These are phyloP conservation scores for Poecile atricapillus DNA, from an alignment of 2,113 vertebrate genomes.

Conservation along the genomic window DNA sequence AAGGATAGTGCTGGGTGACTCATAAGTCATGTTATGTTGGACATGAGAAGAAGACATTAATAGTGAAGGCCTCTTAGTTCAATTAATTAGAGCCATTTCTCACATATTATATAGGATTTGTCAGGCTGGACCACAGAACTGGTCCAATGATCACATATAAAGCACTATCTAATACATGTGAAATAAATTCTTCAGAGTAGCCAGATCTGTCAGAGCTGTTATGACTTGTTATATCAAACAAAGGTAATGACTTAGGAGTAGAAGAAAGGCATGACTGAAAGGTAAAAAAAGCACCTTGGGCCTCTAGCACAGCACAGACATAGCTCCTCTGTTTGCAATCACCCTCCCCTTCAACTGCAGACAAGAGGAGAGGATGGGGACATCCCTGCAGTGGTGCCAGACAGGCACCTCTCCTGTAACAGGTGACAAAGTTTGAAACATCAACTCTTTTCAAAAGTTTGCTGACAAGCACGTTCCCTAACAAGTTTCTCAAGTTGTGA, in stretches of 20 bases:
- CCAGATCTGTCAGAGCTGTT: background rate
- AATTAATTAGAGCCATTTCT: conserved; percentile 22
- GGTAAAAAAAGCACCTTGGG: background rate
- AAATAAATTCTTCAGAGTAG: background rate
- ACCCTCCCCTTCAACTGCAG: background rate
- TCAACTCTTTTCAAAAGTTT: background rate
- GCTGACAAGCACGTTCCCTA: background rate
- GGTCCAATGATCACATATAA: background rate
- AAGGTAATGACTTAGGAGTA: background rate
- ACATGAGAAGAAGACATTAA: conserved; percentile 8
- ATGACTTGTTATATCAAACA: background rate
- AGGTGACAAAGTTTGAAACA: background rate
- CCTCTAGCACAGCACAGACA: background rate
- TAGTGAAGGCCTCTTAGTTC: conserved; percentile 42
- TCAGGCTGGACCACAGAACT: background rate
- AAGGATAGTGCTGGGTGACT: conserved; percentile 13
- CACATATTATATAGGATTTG: background rate
- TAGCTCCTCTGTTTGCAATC: background rate
- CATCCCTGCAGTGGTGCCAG: background rate
- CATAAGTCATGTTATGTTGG: background rate
- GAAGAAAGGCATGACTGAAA: background rate
- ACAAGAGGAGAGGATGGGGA: background rate
- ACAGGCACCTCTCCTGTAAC: background rate
- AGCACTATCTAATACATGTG: background rate
- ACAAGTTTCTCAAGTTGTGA: background rate